Base-by-base conservation (phyloP, 2,888 invertebrate species). In the Heliconius hortense region DNA sequence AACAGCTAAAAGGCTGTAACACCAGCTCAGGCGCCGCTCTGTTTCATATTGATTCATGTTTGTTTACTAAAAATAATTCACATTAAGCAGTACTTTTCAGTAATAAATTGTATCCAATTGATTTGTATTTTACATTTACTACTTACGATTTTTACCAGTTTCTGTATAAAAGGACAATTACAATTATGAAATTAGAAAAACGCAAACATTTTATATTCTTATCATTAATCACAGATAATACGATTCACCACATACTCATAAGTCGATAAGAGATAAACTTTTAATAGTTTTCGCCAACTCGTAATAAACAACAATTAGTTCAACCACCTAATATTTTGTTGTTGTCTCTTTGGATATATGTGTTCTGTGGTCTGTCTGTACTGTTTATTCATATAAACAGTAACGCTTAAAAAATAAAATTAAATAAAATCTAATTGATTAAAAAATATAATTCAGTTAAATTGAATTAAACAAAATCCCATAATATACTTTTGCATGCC, bases 11-110 rank as follows among this genome's bases (percentile, higher is more conserved):
- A 89, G 79, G 1, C 88, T 84, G 76, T 94, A 94, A 78, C 87
- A 86, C 88, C 88, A 89, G 73, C 89, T 88, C 21, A 94, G 83
- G 24, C 88, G 84, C 73, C 90, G 85, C 79, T 94, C 94, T 4
- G 92, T 90, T 77, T 86, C 80, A 78, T 88, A 93, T 81, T 94
- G 94, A 84, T 88, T 92, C 93, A 93, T 92, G 31, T 15, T 82
- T 35, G 66, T 62, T 48, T 4, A 31, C 69, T 56, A 15, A 56
- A 31, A 53, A 31, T 8, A 56, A 56, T 56, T 24, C 13, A n/a
- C 56, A 31, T 39, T 39, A 66, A 39, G 2, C 18, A n/a, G 1
- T 24, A 39, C 8, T 10, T 4, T n/a, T 24, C n/a, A 39, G 39
- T 24, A n/a, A 39, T 31, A 66, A 24, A 35, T 31, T 35, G n/a